Base-by-base conservation (phyloP, 2,113 vertebrate species). In the Hippopotamus amphibius region DNA sequence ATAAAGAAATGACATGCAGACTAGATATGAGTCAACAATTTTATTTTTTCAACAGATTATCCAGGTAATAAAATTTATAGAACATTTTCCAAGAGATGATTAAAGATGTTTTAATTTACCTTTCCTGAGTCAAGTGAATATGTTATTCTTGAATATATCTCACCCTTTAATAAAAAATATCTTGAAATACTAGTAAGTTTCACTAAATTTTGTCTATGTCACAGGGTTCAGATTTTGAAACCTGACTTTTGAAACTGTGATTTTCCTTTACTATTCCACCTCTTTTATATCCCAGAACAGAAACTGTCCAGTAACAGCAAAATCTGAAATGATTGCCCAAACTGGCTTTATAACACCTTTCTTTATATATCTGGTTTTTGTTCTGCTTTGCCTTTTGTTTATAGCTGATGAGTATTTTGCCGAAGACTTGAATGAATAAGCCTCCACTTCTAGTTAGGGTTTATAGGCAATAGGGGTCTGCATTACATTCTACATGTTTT, bases 261-360 rank as follows among this genome's bases (percentile, higher is more conserved):
- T 65, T 96, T 66, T 26, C 26, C 26, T 81, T 68, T 71, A 33
- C 30, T 33, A 63, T n/a, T 87, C n/a, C 2, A 59, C 63, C 53
- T 41, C 26, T 17, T 84, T 80, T 21, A 69, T 41, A 37, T 59
- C 14, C 59, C 43, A 96, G 82, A 87, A 88, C 5, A 88, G 61
- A 89, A 28, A 81, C 10, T 43, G n/a, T 59, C n/a, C 21, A 33
- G 63, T 61, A 95, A 88, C 30, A 66, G 22, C 19, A 83, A 97
- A 97, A 76, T 41, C 57, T 90, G 59, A 96, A 84, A 89, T 55
- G 71, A 80, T 82, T 46, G 19, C 61, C 59, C 79, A 94, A 95
- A 92, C 46, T 69, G 72, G 57, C 43, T 83, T 93, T 88, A 59
- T 83, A 72, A 87, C 21, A 80, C 37, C 26, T 72, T 19, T 53